A percentile compares a stretch with the other conserved stretches of the same genome.
Conservation (phyloP, 2,888 invertebrate species). For the Trissonchulus latispiculum region DNA sequence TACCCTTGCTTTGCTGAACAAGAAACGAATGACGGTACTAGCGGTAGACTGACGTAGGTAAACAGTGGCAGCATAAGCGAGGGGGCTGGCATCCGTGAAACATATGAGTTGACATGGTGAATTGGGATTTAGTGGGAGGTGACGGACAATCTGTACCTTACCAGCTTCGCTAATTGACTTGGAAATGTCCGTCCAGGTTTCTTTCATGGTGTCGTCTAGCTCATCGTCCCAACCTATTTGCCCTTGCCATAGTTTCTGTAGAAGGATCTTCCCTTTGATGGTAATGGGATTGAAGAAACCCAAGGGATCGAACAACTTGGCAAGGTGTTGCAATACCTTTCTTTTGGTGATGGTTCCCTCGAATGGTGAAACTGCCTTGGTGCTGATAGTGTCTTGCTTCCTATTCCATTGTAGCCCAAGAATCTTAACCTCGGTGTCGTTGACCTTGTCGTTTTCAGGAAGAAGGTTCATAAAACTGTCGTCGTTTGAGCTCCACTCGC, state of each 20-base stretch:
- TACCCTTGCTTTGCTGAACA: conserved; percentile 1
- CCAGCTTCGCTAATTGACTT: not conserved
- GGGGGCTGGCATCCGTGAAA: not conserved
- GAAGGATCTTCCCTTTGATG: not conserved
- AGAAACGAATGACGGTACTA: not conserved
- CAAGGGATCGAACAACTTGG: not conserved
- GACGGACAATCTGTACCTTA: not conserved
- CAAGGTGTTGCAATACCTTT: not conserved
- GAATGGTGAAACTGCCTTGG: no score
- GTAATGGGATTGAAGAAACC: not conserved
- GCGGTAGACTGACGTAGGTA: not conserved
- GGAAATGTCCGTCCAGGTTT: not conserved
- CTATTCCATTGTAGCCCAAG: not conserved
- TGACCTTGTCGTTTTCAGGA: not conserved
- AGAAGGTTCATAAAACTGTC: not conserved
- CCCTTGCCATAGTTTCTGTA: conserved; percentile 1
- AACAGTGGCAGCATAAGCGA: not conserved
- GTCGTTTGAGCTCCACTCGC: conserved; percentile 4
- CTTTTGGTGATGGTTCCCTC: not conserved
- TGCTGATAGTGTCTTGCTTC: not conserved
- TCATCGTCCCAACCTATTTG: not conserved
- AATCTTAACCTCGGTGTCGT: not conserved
- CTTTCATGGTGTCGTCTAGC: not conserved
- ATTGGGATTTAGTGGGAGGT: not conserved
- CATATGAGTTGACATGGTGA: not conserved